Evolutionary conservation across 1,140 invertebrate genomes (phyloP).

Genomic region (Penaeus japonicus): DNA sequence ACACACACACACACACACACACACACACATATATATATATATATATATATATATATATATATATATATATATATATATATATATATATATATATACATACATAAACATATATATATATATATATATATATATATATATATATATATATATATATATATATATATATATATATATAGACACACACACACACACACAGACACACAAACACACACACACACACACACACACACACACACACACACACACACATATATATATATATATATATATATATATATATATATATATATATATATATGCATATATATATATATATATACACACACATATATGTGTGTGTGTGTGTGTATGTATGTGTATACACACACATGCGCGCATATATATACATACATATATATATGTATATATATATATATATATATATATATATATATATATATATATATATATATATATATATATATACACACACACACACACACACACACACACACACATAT

Average conservation of each 20-base stretch:
- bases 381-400: constrained; percentile 4
- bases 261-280: background rate
- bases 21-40: too few species aligned
- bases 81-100: constrained; percentile 3
- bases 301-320: background rate
- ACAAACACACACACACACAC: too few species aligned
- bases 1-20: too few species aligned
- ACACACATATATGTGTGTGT: background rate
- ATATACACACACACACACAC: background rate
- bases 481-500: too few species aligned
- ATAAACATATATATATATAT: background rate
- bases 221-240: background rate
- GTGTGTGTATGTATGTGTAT: background rate
- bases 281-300: background rate
- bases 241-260: background rate
- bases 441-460: background rate
- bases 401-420: constrained; percentile 1
- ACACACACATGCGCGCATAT: background rate
- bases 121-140: background rate
- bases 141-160: constrained; percentile 7
- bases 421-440: background rate
- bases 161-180: background rate
- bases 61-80: background rate
- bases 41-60: too few species aligned
- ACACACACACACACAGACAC: background rate